Conservation (phyloP, 1,140 invertebrate genomes). For the Acromyrmex charruanus region DNA sequence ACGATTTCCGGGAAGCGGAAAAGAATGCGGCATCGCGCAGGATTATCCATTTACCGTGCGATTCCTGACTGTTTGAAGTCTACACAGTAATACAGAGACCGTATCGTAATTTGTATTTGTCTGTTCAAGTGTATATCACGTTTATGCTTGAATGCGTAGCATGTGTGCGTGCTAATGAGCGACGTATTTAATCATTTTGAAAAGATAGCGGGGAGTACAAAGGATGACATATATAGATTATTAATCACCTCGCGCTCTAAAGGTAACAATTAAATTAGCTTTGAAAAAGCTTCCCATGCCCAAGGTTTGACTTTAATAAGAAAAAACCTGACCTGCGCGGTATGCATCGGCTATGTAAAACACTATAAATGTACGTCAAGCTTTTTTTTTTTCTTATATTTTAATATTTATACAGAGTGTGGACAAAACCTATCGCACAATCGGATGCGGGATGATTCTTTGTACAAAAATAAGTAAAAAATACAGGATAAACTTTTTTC, state of each 20-base stretch:
- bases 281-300: neutral
- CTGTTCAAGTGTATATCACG: neutral
- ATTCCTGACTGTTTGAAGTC: neutral
- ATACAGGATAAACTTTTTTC: too few relatives aligned
- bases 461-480: too few relatives aligned
- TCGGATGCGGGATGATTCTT: too few relatives aligned
- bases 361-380: neutral
- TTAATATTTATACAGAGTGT: neutral
- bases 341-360: neutral
- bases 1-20: conserved; percentile 17
- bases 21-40: conserved; percentile 13
- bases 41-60: conserved; percentile 33
- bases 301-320: neutral
- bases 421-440: neutral
- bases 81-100: neutral
- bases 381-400: neutral
- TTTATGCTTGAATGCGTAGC: neutral
- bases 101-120: neutral
- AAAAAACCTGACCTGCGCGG: neutral
- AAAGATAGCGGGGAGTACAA: conserved; percentile 7
- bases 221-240: neutral
- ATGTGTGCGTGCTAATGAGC: neutral
- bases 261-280: conserved; percentile 23
- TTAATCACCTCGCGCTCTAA: conserved; percentile 10
- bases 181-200: conserved; percentile 25